A percentile compares a stretch with the other conserved stretches of the same genome.
Conservation (phyloP, 1,140 invertebrate species). For the Lepidurus arcticus region DNA sequence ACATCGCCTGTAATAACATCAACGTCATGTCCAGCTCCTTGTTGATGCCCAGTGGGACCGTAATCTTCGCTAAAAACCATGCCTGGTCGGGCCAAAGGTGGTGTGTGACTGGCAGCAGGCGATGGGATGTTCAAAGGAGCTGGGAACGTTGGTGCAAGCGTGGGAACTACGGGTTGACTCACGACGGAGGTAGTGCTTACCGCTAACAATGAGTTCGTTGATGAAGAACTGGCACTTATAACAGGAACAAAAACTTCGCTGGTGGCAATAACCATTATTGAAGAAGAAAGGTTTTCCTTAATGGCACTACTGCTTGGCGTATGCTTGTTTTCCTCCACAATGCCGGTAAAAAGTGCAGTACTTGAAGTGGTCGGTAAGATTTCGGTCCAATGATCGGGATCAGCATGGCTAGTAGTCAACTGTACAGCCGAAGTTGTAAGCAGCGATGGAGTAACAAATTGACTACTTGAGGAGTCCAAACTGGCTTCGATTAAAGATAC, state of each 20-base stretch:
- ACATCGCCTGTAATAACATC: slow-evolving; percentile 30
- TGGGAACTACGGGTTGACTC: slow-evolving; percentile 23
- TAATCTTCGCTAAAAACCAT: slow-evolving; percentile 31
- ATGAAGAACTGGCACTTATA: not conserved
- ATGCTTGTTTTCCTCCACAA: not conserved
- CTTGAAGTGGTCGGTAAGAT: not conserved
- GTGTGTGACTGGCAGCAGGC: slow-evolving; percentile 32
- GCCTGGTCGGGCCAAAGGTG: slow-evolving; percentile 36
- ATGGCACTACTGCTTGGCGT: not conserved
- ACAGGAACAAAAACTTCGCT: not conserved
- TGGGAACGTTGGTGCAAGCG: slow-evolving; percentile 26
- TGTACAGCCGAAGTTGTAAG: not conserved
- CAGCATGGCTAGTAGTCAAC: not conserved
- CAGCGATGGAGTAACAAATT: not conserved
- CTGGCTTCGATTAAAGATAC: not conserved
- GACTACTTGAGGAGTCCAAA: not conserved
- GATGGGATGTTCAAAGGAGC: not conserved
- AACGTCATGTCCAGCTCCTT: slow-evolving; percentile 38
- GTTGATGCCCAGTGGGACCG: slow-evolving; percentile 25
- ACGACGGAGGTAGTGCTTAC: slow-evolving; percentile 35
- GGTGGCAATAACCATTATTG: not conserved
- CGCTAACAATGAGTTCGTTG: slow-evolving; percentile 30
- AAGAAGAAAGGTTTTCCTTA: not conserved
- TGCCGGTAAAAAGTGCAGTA: not conserved
- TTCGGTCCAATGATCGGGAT: not conserved